phyloP scores from a whole-genome alignment of 2,888 invertebrate species.

The Synergus japonicus region DNA sequence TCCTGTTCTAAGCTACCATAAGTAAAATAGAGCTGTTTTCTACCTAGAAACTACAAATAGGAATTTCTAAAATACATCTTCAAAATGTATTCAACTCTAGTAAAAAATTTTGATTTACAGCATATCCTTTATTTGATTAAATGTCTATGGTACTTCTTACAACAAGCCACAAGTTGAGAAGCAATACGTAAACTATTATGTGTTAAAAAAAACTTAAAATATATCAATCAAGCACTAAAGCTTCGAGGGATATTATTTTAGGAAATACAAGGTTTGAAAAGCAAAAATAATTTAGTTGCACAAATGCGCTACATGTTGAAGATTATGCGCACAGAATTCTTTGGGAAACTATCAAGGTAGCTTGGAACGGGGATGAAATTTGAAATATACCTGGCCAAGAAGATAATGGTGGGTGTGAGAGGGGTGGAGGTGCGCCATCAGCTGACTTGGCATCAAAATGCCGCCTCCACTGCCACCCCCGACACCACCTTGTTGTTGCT shows the following conservation, averaged over 20 bases:
- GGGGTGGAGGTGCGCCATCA: slow-evolving; percentile 81
- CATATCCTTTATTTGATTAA: not conserved
- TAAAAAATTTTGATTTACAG: not conserved
- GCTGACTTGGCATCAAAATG: slow-evolving; percentile 79
- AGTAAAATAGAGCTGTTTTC: not conserved
- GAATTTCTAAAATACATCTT: not conserved
- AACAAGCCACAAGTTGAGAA: not conserved
- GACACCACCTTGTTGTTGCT: slow-evolving; percentile 67
- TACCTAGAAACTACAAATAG: not conserved
- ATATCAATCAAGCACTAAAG: slow-evolving; percentile 2
- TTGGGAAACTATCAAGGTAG: slow-evolving; percentile 37
- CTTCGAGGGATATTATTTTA: slow-evolving; percentile 1
- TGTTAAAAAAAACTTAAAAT: not conserved
- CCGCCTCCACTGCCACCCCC: slow-evolving; percentile 66
- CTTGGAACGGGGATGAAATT: slow-evolving; percentile 38
- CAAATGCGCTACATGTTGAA: slow-evolving; percentile 17
- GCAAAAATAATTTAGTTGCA: slow-evolving; percentile 12
- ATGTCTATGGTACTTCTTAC: not conserved
- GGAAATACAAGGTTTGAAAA: slow-evolving; percentile 17
- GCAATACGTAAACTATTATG: not conserved
- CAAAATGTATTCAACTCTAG: not conserved
- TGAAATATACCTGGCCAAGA: slow-evolving; percentile 66
- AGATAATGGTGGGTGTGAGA: slow-evolving; percentile 69
- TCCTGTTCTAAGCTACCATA: slow-evolving; percentile 41
- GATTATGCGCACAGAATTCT: slow-evolving; percentile 13